These are phyloP conservation scores for Micronycteris hirsuta DNA, from an alignment of 2,113 vertebrate genomes.

Conservation along the genomic window DNA sequence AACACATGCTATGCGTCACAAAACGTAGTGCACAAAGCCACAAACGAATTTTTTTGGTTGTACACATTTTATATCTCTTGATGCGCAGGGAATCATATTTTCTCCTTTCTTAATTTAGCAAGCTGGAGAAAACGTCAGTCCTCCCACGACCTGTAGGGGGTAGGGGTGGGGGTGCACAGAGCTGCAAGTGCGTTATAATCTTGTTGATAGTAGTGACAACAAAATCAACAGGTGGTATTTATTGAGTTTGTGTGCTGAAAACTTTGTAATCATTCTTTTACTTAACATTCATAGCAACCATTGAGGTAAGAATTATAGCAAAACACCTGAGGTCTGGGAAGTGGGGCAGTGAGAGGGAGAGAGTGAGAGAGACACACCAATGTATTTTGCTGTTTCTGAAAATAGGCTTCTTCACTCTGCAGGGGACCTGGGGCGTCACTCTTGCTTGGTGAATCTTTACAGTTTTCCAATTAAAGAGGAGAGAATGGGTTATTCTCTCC, in stretches of 20 bases:
- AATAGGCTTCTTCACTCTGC: background rate
- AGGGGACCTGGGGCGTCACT: background rate
- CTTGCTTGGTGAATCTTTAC: background rate
- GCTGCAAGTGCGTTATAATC: background rate
- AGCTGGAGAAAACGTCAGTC: background rate
- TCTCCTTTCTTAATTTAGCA: background rate
- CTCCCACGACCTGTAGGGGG: background rate
- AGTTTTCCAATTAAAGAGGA: background rate
- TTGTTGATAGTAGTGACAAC: background rate
- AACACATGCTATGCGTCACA: background rate
- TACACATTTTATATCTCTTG: background rate
- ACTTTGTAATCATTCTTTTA: background rate
- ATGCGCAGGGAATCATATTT: background rate
- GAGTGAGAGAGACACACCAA: background rate
- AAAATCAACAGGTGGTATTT: background rate
- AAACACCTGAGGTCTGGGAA: background rate
- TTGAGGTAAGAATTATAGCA: background rate
- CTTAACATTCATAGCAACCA: background rate
- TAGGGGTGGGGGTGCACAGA: accelerated
- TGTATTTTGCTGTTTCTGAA: background rate
- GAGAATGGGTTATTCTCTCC: background rate
- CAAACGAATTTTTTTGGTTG: background rate
- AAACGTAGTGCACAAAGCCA: background rate
- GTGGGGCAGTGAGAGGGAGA: no score
- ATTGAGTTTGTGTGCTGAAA: background rate